phyloP scores from a whole-genome alignment of 2,113 vertebrate genomes.

The Siphamia tubifer region DNA sequence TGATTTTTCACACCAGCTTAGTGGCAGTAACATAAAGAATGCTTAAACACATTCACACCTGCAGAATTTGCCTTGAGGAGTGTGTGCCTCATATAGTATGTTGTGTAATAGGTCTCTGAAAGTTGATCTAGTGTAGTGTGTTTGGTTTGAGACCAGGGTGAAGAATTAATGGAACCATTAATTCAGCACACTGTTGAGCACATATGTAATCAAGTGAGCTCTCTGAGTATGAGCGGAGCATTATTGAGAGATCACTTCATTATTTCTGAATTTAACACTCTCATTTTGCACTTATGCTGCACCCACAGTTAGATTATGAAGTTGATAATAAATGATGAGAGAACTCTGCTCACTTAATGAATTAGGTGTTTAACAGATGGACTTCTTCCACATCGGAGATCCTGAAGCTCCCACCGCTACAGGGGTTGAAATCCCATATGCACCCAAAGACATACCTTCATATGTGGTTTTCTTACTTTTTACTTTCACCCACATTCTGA shows the following conservation, averaged over 20 bases:
- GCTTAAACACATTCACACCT: neutral
- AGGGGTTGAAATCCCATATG: neutral
- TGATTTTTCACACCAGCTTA: too few relatives aligned
- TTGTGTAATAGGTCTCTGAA: neutral
- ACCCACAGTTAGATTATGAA: constrained; percentile 7
- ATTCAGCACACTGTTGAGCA: constrained; percentile 12
- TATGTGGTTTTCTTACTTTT: neutral
- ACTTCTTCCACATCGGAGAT: neutral
- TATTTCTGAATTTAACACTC: constrained; percentile 24
- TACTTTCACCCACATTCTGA: neutral
- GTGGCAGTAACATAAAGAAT: too few relatives aligned
- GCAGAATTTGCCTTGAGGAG: neutral
- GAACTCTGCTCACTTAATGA: neutral
- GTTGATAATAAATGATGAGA: constrained; percentile 30
- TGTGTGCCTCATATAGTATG: neutral
- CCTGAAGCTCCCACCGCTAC: neutral
- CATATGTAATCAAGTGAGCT: constrained; percentile 23
- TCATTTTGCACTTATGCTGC: constrained; percentile 4
- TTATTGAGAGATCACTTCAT: constrained; percentile 28
- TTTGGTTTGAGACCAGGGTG: neutral
- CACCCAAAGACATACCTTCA: neutral
- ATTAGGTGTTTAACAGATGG: constrained; percentile 24
- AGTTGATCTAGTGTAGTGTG: neutral
- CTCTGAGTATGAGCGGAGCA: neutral
- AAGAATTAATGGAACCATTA: constrained; percentile 27